These are phyloP conservation scores for Enteromius radiatus DNA, from an alignment of 2,797 vertebrate species.

Conservation along the genomic window DNA sequence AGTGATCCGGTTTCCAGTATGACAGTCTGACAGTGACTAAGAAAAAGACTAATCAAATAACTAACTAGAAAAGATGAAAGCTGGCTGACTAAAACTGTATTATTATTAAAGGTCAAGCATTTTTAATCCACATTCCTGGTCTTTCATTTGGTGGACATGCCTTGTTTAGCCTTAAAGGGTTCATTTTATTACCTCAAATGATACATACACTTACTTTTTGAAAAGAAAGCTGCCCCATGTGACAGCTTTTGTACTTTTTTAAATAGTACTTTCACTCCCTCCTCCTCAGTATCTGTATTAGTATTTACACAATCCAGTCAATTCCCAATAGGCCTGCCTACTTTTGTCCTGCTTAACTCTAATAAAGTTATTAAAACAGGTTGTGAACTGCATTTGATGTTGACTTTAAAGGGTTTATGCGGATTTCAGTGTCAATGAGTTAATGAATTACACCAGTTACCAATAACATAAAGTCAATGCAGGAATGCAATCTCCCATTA, in stretches of 20 bases:
- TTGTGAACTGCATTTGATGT: neutral
- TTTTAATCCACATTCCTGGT: neutral
- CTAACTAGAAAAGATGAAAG: neutral
- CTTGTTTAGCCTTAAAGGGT: neutral
- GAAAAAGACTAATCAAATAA: neutral
- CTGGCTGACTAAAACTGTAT: neutral
- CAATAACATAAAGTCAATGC: slow-evolving; percentile 40
- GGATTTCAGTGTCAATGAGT: slow-evolving; percentile 3
- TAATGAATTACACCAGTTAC: slow-evolving; percentile 4
- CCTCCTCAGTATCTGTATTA: neutral
- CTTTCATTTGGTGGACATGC: neutral
- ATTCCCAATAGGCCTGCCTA: neutral
- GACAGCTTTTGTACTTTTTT: neutral
- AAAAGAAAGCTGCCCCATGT: neutral
- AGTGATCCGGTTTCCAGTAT: neutral
- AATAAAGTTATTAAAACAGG: neutral
- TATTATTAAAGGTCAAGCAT: neutral
- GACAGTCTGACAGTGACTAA: neutral
- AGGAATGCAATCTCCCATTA: slow-evolving; percentile 34
- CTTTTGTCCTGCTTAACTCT: neutral
- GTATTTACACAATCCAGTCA: neutral
- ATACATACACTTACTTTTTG: neutral
- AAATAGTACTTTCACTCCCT: neutral
- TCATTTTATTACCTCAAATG: neutral
- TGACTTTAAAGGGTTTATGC: slow-evolving; percentile 17